These are phyloP conservation scores for Diarsia brunnea DNA, from an alignment of 2,888 invertebrate species.

Conservation along the genomic window DNA sequence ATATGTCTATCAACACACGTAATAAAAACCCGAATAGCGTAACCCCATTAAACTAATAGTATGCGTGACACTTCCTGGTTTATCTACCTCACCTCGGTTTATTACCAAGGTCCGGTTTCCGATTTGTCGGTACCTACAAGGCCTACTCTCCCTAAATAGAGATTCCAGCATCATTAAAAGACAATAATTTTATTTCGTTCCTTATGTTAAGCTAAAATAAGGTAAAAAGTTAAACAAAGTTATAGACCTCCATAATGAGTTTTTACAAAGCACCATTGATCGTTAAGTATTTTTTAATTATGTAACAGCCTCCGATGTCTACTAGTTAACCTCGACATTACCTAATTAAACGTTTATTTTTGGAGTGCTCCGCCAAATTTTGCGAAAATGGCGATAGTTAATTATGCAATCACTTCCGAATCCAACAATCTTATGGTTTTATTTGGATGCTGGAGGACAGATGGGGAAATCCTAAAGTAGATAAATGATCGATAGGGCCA, in stretches of 20 bases:
- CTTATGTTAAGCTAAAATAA: not conserved
- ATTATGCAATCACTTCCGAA: constrained; percentile 24
- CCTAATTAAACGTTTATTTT: constrained; percentile 28
- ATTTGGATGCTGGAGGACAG: constrained; percentile 4
- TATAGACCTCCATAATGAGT: not conserved
- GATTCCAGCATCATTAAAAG: too few species aligned
- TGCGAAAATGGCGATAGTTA: constrained; percentile 13
- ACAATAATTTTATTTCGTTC: not conserved
- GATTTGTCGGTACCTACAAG: not conserved
- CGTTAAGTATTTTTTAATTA: constrained; percentile 14
- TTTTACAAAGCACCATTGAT: not conserved
- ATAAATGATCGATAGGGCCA: not conserved
- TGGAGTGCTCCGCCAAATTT: constrained; percentile 5
- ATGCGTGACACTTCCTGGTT: constrained; percentile 29
- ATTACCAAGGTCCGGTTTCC: constrained; percentile 1
- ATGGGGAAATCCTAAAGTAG: constrained; percentile 13
- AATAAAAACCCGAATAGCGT: not conserved
- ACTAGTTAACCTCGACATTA: constrained; percentile 38
- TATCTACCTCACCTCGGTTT: constrained; percentile 1
- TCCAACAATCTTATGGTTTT: not conserved
- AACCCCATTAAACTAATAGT: constrained; percentile 19
- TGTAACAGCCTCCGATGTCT: constrained; percentile 8
- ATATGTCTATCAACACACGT: not conserved
- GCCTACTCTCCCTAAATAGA: not conserved
- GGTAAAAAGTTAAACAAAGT: not conserved